Evolutionary conservation across 2,888 invertebrate genomes (phyloP), one percentile per base, ranked within the genome.

Genomic region (Apodemia zela): DNA sequence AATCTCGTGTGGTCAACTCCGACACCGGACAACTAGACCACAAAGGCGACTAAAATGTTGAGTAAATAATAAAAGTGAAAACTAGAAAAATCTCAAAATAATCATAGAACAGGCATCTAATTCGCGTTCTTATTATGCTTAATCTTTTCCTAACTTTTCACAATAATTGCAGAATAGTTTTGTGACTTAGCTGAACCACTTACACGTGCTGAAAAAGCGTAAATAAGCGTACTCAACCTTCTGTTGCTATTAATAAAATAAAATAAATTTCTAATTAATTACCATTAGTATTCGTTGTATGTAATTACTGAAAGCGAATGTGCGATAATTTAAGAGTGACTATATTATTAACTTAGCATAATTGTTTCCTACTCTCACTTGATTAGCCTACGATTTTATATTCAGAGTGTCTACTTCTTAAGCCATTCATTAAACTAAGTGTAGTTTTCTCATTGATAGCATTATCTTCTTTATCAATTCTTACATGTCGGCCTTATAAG

Each of bases 291-390:
- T 54, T 54, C 54, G 10, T 21, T 13, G 8, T 54, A 15, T 13
- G 15, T 54, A 49, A 54, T 25, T 21, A 54, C 25, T 13, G 21
- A 17, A 21, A 21, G 54, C 18, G 25, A 54, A 54, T 21, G 54
- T 21, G 13, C 25, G 11, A 54, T 54, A 54, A 25, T 54, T 54
- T 54, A 18, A 54, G 25, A 21, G 54, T 51, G 51, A 25, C 54
- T 21, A 54, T 54, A 54, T 54, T 54, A 54, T 54, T 54, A 54
- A 25, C 54, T 54, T 54, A 42, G 42, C 10, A 21, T 54, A 54
- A 54, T 54, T 54, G 21, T 54, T 54, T 54, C 54, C 54, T 21
- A 54, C 54, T 54, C 54, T 54, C 54, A 54, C 54, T 54, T 54
- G 17, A 59, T 15, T 35, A 29, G 25, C 13, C 15, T 59, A 17